Percentiles rank a stretch among this genome's conserved stretches.
Evolutionary conservation across 1,140 invertebrate species (phyloP).

Genomic region (Drosophila punjabiensis): DNA sequence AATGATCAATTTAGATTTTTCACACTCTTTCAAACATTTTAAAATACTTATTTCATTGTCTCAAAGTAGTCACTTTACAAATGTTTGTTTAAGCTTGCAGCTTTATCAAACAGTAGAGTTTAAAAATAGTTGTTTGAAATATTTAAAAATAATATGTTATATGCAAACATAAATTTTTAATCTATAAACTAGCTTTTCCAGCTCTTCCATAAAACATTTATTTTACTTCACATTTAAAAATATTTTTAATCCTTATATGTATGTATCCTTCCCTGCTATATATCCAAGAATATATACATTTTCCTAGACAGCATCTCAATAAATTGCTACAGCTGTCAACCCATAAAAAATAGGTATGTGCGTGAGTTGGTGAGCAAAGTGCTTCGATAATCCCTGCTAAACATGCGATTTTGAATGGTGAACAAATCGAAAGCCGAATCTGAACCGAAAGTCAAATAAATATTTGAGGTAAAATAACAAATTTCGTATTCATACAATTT

Average conservation of each 20-base stretch:
- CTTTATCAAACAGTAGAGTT: too few species aligned
- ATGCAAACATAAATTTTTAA: too few species aligned
- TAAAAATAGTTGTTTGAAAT: too few species aligned
- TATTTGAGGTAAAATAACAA: slow-evolving; percentile 24
- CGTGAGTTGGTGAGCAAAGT: slow-evolving; percentile 37
- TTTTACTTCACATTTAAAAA: not conserved
- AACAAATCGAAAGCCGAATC: slow-evolving; percentile 25
- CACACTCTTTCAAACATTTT: too few species aligned
- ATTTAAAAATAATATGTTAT: too few species aligned
- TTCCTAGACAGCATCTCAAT: not conserved
- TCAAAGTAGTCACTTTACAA: too few species aligned
- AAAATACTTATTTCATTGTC: too few species aligned
- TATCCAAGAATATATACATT: not conserved
- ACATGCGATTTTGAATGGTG: slow-evolving; percentile 53
- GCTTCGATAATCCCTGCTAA: slow-evolving; percentile 50
- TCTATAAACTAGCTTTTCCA: not conserved
- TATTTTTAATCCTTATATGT: not conserved
- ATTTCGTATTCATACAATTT: slow-evolving; percentile 36
- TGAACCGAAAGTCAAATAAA: slow-evolving; percentile 21
- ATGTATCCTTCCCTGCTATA: not conserved
- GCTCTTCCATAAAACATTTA: not conserved
- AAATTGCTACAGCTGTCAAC: slow-evolving; percentile 11
- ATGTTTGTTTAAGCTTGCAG: too few species aligned
- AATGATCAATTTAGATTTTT: not conserved
- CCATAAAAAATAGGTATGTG: slow-evolving; percentile 12